Percentiles rank a stretch among this genome's conserved stretches.
phyloP scores from a whole-genome alignment of 1,140 invertebrate species.

The Portunus trituberculatus region DNA sequence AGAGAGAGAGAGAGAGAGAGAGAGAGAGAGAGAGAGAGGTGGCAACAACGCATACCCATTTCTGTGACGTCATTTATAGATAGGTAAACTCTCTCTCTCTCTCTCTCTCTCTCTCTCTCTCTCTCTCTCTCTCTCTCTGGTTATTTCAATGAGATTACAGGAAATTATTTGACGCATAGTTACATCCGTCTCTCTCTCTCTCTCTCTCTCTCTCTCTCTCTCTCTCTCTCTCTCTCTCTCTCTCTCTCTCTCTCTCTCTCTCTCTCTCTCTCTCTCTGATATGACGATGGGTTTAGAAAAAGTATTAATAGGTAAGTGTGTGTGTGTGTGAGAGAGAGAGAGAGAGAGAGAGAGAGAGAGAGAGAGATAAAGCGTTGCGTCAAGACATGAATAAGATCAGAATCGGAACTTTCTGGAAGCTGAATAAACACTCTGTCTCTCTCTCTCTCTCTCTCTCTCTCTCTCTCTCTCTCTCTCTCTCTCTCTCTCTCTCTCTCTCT shows the following conservation, averaged over 20 bases:
- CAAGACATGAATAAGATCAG: background rate
- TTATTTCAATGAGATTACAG: background rate
- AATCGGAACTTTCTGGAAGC: background rate
- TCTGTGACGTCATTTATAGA: background rate
- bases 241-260: constrained; percentile 45
- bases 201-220: background rate
- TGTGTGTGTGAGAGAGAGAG: background rate
- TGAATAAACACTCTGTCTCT: background rate
- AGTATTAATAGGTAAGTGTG: background rate
- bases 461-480: constrained; percentile 18
- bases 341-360: constrained; percentile 29
- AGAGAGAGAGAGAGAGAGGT: background rate
- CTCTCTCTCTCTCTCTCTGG: no score
- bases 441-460: background rate
- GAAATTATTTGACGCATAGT: constrained; percentile 8
- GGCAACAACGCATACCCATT: background rate
- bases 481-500: constrained; percentile 47
- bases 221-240: constrained; percentile 29
- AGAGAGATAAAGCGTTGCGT: background rate
- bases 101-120: constrained; percentile 34
- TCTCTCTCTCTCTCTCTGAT: constrained; percentile 46
- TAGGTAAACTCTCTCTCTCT: constrained; percentile 38
- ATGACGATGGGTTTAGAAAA: no score
- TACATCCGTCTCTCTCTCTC: background rate
- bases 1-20: no score